Conservation (phyloP, 1,140 invertebrate species). For the Pantala flavescens region DNA sequence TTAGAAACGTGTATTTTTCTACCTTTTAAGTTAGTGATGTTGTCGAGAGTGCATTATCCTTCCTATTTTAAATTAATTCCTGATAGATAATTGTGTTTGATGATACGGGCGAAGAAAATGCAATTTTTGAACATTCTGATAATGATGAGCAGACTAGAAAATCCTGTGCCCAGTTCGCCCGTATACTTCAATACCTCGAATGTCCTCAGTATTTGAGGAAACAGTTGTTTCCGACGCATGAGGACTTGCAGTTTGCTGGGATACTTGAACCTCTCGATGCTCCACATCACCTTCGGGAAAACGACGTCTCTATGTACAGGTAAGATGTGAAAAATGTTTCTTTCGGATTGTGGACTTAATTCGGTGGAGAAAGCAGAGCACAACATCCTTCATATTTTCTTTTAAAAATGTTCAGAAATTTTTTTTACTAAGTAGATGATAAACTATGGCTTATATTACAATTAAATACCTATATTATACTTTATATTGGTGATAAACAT, state of each 20-base stretch:
- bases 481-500: too few relatives aligned
- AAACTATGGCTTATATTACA: too few relatives aligned
- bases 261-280: conserved; percentile 85
- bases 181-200: conserved; percentile 89
- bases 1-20: too few relatives aligned
- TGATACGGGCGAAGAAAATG: conserved; percentile 49
- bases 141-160: conserved; percentile 47
- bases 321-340: conserved; percentile 32
- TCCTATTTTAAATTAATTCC: background rate
- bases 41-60: too few relatives aligned
- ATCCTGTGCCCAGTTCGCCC: conserved; percentile 69
- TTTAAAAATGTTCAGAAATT: too few relatives aligned
- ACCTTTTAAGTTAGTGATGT: too few relatives aligned
- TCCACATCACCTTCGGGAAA: conserved; percentile 79
- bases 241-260: conserved; percentile 70
- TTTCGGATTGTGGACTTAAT: background rate
- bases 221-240: conserved; percentile 81
- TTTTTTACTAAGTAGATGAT: too few relatives aligned
- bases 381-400: conserved; percentile 14
- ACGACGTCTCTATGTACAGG: conserved; percentile 62
- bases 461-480: too few relatives aligned
- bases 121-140: conserved; percentile 35
- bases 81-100: conserved; percentile 57
- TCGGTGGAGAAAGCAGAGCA: conserved; percentile 13
- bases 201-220: conserved; percentile 96